Percentiles rank a stretch among this genome's conserved stretches.
These are phyloP conservation scores for Cataglyphis altisquamis DNA, from an alignment of 2,888 invertebrate species.

Conservation along the genomic window DNA sequence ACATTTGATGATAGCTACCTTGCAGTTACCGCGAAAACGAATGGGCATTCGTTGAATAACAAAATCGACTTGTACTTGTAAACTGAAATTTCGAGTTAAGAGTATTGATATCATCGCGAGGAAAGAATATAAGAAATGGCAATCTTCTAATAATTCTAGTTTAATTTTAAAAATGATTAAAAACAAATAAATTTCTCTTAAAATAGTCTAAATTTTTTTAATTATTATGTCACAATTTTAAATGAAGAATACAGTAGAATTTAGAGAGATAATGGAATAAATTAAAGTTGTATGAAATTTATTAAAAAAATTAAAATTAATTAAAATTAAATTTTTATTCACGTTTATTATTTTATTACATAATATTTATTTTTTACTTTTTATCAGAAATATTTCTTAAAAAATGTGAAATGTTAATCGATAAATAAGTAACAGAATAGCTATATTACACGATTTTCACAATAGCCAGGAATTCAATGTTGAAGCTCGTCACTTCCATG, in stretches of 20 bases:
- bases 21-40: slow-evolving; percentile 58
- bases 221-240: background rate
- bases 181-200: background rate
- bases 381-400: background rate
- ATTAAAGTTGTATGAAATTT: background rate
- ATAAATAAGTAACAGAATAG: slow-evolving; percentile 14
- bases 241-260: background rate
- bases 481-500: slow-evolving; percentile 34
- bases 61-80: slow-evolving; percentile 20
- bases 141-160: background rate
- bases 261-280: background rate
- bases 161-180: background rate
- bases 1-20: slow-evolving; percentile 81
- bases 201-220: background rate
- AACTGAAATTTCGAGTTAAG: background rate
- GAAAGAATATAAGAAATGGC: background rate
- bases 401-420: background rate
- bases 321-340: too few relatives aligned
- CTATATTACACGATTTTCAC: slow-evolving; percentile 6
- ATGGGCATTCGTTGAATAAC: slow-evolving; percentile 68
- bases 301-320: too few relatives aligned
- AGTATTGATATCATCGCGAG: background rate
- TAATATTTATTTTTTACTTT: background rate
- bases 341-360: background rate
- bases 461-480: slow-evolving; percentile 22